A percentile compares a stretch with the other conserved stretches of the same genome.
phyloP scores from a whole-genome alignment of 1,140 invertebrate genomes.

The Euwallacea similis region DNA sequence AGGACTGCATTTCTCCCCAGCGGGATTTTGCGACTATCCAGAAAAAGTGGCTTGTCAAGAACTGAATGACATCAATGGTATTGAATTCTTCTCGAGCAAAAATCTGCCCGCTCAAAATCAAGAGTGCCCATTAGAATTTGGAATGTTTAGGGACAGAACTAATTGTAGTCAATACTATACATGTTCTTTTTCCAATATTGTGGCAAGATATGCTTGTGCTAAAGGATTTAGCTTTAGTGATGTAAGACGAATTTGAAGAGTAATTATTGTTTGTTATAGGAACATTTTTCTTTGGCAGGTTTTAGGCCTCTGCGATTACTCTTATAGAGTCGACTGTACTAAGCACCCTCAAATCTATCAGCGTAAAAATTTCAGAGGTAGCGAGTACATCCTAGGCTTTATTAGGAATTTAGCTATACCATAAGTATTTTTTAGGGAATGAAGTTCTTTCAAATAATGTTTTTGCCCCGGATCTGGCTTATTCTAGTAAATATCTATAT shows the following conservation, averaged over 20 bases:
- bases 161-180: constrained; percentile 70
- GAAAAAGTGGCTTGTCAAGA: constrained; percentile 62
- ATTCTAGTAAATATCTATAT: constrained; percentile 1
- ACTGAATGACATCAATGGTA: neutral
- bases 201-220: constrained; percentile 63
- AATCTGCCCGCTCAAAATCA: neutral
- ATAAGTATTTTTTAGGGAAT: constrained; percentile 6
- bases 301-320: constrained; percentile 63
- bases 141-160: constrained; percentile 61
- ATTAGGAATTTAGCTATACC: neutral
- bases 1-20: constrained; percentile 64
- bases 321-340: constrained; percentile 59
- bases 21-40: constrained; percentile 65
- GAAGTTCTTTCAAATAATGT: neutral
- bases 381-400: neutral
- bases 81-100: neutral
- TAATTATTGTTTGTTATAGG: neutral
- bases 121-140: constrained; percentile 55
- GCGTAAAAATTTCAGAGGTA: neutral
- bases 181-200: constrained; percentile 61
- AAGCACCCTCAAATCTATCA: constrained; percentile 35
- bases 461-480: constrained; percentile 6
- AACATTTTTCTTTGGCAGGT: constrained; percentile 38
- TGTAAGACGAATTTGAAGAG: constrained; percentile 54
- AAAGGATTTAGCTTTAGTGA: constrained; percentile 62